phyloP scores from a whole-genome alignment of 2,888 invertebrate genomes.

The Pammene fasciana region DNA sequence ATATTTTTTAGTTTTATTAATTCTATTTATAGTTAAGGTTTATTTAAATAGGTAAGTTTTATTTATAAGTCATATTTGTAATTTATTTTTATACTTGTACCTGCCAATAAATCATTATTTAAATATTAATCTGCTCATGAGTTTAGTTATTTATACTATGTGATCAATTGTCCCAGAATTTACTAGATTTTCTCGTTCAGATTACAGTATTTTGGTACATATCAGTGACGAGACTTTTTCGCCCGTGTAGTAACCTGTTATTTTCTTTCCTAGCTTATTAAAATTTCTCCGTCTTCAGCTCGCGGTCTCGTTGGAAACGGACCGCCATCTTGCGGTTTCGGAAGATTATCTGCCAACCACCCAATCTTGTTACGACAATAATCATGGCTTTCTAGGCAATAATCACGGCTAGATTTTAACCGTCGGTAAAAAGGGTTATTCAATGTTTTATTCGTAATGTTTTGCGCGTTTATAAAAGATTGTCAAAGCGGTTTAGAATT shows the following conservation, averaged over 20 bases:
- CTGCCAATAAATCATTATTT: too few species aligned
- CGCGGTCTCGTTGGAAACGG: constrained; percentile 59
- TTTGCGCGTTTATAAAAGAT: not conserved
- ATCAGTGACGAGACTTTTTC: not conserved
- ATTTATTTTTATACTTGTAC: too few species aligned
- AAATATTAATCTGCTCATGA: too few species aligned
- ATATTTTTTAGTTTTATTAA: too few species aligned
- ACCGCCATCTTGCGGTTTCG: constrained; percentile 64
- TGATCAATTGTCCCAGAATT: too few species aligned
- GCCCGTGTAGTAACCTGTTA: not conserved
- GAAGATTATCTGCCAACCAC: constrained; percentile 61
- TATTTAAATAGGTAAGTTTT: too few species aligned
- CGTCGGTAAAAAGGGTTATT: not conserved
- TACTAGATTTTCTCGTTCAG: too few species aligned
- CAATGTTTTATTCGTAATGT: not conserved
- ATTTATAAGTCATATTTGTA: too few species aligned
- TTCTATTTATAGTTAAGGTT: too few species aligned
- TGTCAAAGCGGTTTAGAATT: too few species aligned
- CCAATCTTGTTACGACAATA: constrained; percentile 71
- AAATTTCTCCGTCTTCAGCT: constrained; percentile 38
- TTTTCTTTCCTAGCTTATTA: constrained; percentile 4
- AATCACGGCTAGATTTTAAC: constrained; percentile 48
- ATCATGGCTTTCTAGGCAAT: constrained; percentile 61
- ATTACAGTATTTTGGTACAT: too few species aligned
- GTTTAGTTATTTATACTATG: too few species aligned